Percentiles rank a stretch among this genome's conserved stretches.
These are phyloP conservation scores for Drosophila orosa DNA, from an alignment of 1,140 invertebrate genomes.

Conservation along the genomic window DNA sequence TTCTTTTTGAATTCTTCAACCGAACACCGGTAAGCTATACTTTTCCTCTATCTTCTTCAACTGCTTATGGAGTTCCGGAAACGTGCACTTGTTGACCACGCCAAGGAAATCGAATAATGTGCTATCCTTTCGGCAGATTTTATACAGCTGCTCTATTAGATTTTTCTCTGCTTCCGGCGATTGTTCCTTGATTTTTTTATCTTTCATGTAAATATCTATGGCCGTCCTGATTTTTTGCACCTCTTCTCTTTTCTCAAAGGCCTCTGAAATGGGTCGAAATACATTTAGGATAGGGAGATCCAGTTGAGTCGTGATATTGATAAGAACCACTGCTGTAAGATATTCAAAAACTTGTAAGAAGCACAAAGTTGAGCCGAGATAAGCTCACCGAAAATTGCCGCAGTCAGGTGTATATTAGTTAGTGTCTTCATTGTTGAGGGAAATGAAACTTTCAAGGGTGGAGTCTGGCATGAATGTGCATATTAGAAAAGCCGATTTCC, in stretches of 20 bases:
- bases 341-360: neutral
- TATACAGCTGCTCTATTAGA: neutral
- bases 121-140: neutral
- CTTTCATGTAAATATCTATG: neutral
- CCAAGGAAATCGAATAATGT: too few relatives aligned
- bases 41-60: neutral
- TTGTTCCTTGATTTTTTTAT: neutral
- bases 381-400: neutral
- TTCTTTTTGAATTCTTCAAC: neutral
- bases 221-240: neutral
- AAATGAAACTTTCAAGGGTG: neutral
- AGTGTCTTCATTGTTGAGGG: neutral
- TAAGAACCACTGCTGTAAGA: neutral
- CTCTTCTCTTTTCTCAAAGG: accelerated
- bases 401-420: neutral
- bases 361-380: neutral
- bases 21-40: neutral
- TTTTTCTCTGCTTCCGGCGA: neutral
- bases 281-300: neutral
- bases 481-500: neutral
- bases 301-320: neutral
- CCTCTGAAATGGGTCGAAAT: neutral
- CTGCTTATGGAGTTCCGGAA: neutral
- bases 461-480: neutral
- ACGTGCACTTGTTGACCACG: neutral